Evolutionary conservation across 2,113 vertebrate species (phyloP), one percentile per base, ranked within the genome.

Genomic region (Caranx melampygus): DNA sequence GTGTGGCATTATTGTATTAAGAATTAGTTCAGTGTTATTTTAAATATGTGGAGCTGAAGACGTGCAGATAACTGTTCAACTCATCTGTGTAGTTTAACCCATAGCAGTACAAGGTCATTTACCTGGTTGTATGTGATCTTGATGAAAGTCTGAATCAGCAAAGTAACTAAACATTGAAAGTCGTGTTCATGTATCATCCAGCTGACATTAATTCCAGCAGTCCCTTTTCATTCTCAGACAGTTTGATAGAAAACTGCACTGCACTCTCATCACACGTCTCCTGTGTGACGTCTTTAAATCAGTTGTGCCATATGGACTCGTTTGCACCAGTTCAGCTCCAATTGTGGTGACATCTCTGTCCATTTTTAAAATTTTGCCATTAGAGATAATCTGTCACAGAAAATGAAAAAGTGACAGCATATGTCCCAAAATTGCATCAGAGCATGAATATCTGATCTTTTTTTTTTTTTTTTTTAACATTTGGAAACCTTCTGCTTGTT

Each of bases 341-440:
- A 20, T 54, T 37, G 3, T 4, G 10, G 2, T 49, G 26, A 60
- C 42, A 21, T 66, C 55, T 66, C 31, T 42, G 31, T 75, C 26
- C 8, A 9, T 10, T 45, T 16, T 49, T 49, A 18, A 18, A 18
- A 49, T 15, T 55, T 49, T 12, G 2, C n/a, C 45, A 54, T 62
- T 75, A 68, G 78, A 75, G 18, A 34, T 62, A 65, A 82, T 79
- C 47, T 40, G 58, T 86, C 55, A 67, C 34, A 45, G 61, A 35
- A 1, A 42, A 67, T 57, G 59, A 49, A 58, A 61, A 74, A 45
- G 2, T 60, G 61, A 47, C 45, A 72, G 31, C 45, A 68, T 6
- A 35, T 6, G 52, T 44, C 37, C 6, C 13, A 21, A 33, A 73
- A 63, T 68, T 69, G 7, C 69, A 45, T 73, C 73, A 59, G 64